Conservation (phyloP, 1,140 invertebrate genomes). For the Pseudomyrmex cubaensis region DNA sequence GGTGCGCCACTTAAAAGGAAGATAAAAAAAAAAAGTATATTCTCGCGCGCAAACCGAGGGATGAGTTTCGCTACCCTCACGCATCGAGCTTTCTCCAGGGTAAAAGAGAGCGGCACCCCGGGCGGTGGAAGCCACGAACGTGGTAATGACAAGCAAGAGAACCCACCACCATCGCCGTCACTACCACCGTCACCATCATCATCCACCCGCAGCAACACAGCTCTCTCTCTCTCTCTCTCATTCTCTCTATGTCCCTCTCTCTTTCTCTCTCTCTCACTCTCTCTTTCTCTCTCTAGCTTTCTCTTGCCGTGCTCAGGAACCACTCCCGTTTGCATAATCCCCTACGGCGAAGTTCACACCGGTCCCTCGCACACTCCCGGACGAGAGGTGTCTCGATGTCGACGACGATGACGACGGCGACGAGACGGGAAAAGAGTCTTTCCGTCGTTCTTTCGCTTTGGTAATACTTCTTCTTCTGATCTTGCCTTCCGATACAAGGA, state of each 20-base stretch:
- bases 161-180: constrained; percentile 43
- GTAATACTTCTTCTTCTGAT: constrained; percentile 57
- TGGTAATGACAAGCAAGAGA: constrained; percentile 76
- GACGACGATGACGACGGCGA: constrained; percentile 45
- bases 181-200: constrained; percentile 40
- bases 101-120: constrained; percentile 49
- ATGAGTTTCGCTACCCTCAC: constrained; percentile 27
- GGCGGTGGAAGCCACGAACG: constrained; percentile 69
- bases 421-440: constrained; percentile 36
- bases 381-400: constrained; percentile 62
- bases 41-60: not conserved
- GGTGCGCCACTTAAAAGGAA: constrained; percentile 19
- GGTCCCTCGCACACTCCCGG: constrained; percentile 72
- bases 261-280: constrained; percentile 55
- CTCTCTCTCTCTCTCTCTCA: constrained; percentile 48
- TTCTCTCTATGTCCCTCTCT: no score
- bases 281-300: constrained; percentile 54
- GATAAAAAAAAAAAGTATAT: not conserved
- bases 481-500: constrained; percentile 32
- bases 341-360: constrained; percentile 76
- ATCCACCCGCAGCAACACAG: constrained; percentile 34
- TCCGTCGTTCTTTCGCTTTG: constrained; percentile 55
- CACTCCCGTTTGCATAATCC: constrained; percentile 74
- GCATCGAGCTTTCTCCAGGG: constrained; percentile 7
- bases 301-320: constrained; percentile 59